These are phyloP conservation scores for Falco cherrug DNA, from an alignment of 2,797 vertebrate species.

Conservation along the genomic window DNA sequence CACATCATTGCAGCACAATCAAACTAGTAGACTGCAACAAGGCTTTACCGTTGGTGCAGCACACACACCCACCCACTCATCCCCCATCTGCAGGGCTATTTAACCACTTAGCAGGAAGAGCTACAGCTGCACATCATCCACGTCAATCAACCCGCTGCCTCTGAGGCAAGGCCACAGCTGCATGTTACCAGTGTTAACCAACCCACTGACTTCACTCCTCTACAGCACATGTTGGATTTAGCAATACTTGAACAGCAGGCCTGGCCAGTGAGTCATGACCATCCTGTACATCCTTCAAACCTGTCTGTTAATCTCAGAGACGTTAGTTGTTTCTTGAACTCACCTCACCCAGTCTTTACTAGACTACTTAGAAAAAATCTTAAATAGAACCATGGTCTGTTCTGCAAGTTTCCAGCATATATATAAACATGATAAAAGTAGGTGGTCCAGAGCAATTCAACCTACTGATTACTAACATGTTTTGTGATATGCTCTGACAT, in stretches of 20 bases:
- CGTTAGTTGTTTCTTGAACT: not conserved
- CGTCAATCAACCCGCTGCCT: too few relatives aligned
- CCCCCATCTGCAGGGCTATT: too few relatives aligned
- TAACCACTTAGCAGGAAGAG: too few relatives aligned
- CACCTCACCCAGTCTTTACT: not conserved
- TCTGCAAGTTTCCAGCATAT: not conserved
- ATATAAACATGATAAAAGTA: not conserved
- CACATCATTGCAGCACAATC: too few relatives aligned
- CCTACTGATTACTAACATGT: not conserved
- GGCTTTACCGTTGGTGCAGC: too few relatives aligned
- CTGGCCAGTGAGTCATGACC: not conserved
- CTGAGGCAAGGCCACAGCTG: too few relatives aligned
- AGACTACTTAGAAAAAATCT: not conserved
- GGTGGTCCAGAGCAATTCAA: not conserved
- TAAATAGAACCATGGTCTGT: fast-evolving
- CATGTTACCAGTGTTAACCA: too few relatives aligned
- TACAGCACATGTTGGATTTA: not conserved
- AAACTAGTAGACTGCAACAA: too few relatives aligned
- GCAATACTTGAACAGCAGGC: not conserved
- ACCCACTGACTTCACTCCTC: too few relatives aligned
- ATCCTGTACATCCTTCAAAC: not conserved
- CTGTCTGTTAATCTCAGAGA: not conserved
- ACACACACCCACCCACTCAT: too few relatives aligned
- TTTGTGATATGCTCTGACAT: not conserved
- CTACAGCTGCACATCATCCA: too few relatives aligned